Percentiles rank a stretch among this genome's conserved stretches.
These are phyloP conservation scores for Parapsyche elsis DNA, from an alignment of 1,140 invertebrate genomes.

Conservation along the genomic window DNA sequence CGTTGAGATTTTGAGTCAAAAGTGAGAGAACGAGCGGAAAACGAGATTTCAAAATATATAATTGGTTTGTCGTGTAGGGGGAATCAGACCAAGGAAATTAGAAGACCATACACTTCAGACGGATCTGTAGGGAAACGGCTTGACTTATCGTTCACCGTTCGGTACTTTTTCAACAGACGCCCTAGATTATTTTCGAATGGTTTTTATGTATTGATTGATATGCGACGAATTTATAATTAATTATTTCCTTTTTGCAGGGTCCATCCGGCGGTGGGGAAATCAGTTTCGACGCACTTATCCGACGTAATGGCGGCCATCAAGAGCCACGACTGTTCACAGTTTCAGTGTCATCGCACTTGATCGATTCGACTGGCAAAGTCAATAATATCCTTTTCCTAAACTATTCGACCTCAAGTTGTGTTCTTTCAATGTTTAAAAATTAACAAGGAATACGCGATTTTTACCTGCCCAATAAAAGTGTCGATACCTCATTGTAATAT, in stretches of 20 bases:
- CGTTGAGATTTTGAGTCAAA: not conserved
- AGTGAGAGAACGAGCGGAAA: constrained; percentile 38
- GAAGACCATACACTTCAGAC: constrained; percentile 27
- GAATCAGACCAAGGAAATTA: constrained; percentile 48
- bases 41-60: constrained; percentile 19
- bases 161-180: not conserved
- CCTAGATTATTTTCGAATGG: not conserved
- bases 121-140: not conserved
- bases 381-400: too few species aligned
- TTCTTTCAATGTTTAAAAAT: not conserved
- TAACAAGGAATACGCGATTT: not conserved
- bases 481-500: not conserved
- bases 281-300: constrained; percentile 69
- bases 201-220: not conserved
- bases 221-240: constrained; percentile 10
- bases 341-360: constrained; percentile 61
- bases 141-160: not conserved
- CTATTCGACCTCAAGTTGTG: too few species aligned
- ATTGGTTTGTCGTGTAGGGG: constrained; percentile 35
- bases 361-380: not conserved
- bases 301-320: constrained; percentile 72
- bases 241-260: constrained; percentile 63
- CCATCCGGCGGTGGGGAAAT: constrained; percentile 66
- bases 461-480: not conserved
- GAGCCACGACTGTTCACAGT: constrained; percentile 69